Evolutionary conservation across 2,113 vertebrate species (phyloP), one percentile per base, ranked within the genome.

Genomic region (Gymnarchus niloticus): DNA sequence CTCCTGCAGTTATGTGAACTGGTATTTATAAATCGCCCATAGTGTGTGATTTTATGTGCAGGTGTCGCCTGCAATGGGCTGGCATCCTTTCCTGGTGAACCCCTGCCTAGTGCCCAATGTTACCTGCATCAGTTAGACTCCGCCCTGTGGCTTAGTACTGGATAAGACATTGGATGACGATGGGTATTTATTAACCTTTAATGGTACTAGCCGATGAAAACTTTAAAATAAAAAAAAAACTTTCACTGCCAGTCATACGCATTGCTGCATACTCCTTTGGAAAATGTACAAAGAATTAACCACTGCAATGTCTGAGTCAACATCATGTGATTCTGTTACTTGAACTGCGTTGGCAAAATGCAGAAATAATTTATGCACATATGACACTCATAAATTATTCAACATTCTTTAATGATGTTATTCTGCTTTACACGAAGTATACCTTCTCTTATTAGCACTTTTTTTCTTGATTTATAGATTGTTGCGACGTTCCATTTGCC

Each of bases 371-470:
- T 69, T 69, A 69, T 37, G 65, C 33, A 69, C 1, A 73, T 73
- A 73, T 73, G 41, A 3, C 65, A 19, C 28, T 73, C 65, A 73
- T 73, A 73, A 73, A 73, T 73, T 73, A 73, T 73, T 73, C 65
- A 73, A 41, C 41, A 41, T 73, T 41, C 33, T 73, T 73, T 37
- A 73, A 73, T 73, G 41, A 37, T 10, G 41, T 78, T 78, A 46
- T 78, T 48, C 44, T n/a, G 41, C 12, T 37, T 78, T 78, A 19
- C 76, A 9, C 46, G 65, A 78, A 49, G 41, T 37, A 7, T 78
- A 21, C 76, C 23, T 46, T 78, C 44, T 5, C 6, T 21, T 78
- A 37, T 48, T 48, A 48, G 76, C 21, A 78, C 23, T 78, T 78
- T 46, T n/a, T 44, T 48, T 78, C 37, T 78, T 73, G 33, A 73